Base-by-base conservation (phyloP, 2,797 vertebrate genomes). In the Catostomus latipinnis region DNA sequence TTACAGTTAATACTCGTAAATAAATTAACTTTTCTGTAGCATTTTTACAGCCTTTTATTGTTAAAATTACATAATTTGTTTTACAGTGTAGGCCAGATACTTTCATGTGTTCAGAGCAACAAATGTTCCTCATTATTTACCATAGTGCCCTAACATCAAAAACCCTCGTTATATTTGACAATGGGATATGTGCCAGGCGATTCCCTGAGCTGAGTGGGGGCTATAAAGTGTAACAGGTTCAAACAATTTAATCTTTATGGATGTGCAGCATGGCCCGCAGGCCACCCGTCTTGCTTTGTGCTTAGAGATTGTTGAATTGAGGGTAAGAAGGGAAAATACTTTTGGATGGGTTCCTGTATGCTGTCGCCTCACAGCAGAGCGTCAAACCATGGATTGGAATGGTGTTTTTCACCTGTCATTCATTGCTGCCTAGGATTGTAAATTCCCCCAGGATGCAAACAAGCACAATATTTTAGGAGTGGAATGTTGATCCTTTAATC, bases 41-140 rank as follows among this genome's bases (percentile, higher is more conserved):
- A 34, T 3, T 34, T 34, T 34, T 34, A 34, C 34, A 34, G 34
- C 0, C 2, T 34, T 34, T 34, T 34, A 34, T 34, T 4, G 34
- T 34, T 34, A 34, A 34, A 34, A 34, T 34, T 34, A 34, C 34
- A 34, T 22, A 22, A 22, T 22, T 3, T 34, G 2, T 34, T 34
- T 34, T 34, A 34, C 34, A 34, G 34, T 34, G 34, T 78, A 85
- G 88, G 83, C 91, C 88, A 92, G 92, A 92, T 88, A 90, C 90
- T 92, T 93, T 91, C 85, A 90, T 89, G 92, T 91, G 87, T 88
- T 87, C 89, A 88, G 89, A 90, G 89, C 88, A 86, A 88, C 91
- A 83, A 88, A 87, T 86, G 89, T 88, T 90, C 89, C 90, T 93
- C 88, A 89, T 92, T 90, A 91, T 74, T 22, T 84, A 81, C 86